Evolutionary conservation across 2,113 vertebrate species (phyloP).

Genomic region (Trichechus manatus): DNA sequence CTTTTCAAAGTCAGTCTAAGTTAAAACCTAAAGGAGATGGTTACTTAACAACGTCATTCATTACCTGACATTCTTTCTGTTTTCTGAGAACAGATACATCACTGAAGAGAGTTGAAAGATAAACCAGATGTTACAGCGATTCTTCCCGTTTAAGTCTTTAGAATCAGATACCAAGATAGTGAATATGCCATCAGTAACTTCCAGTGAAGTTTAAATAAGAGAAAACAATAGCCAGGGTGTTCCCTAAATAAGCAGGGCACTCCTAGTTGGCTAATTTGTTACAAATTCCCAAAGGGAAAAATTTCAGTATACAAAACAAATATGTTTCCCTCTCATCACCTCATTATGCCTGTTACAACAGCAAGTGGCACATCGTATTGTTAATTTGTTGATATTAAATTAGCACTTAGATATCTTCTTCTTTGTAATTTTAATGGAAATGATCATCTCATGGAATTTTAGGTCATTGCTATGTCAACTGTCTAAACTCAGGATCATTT

Average conservation of each 20-base stretch:
- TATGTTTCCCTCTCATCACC: neutral
- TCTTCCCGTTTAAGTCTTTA: neutral
- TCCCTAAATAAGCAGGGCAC: conserved; percentile 5
- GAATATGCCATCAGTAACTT: neutral
- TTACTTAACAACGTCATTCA: neutral
- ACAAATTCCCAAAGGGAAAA: conserved; percentile 58
- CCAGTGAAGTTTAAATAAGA: neutral
- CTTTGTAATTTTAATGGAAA: neutral
- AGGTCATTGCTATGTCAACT: neutral
- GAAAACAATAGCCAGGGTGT: neutral
- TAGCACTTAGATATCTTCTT: conserved; percentile 11
- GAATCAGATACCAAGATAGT: conserved; percentile 26
- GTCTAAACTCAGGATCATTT: neutral
- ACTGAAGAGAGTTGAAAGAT: neutral
- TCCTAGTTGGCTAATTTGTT: conserved; percentile 47
- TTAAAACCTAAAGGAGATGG: neutral
- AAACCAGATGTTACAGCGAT: neutral
- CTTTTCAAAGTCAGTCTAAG: neutral
- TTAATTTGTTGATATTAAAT: neutral
- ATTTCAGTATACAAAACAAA: neutral
- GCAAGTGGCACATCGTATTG: neutral
- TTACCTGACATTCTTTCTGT: conserved; percentile 21
- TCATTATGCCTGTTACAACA: conserved; percentile 14
- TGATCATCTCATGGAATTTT: neutral
- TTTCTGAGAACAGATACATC: conserved; percentile 49